Evolutionary conservation across 2,797 vertebrate species (phyloP).

Genomic region (Labeo calbasu): DNA sequence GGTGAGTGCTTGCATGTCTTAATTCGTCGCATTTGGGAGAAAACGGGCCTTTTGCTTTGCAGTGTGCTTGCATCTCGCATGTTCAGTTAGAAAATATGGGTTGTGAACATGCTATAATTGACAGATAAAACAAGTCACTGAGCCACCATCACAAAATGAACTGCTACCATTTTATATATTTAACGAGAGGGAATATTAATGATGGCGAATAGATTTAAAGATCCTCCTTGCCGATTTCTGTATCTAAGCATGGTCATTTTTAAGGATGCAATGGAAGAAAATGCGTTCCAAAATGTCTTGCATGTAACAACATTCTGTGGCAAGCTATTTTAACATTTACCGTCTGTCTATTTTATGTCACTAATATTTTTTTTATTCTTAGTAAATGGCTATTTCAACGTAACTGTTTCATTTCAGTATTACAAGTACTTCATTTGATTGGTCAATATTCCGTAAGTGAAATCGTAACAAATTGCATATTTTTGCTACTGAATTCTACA

Average conservation of each 20-base stretch:
- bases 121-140: conserved; percentile 1
- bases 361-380: no score
- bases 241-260: background rate
- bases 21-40: background rate
- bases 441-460: background rate
- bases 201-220: background rate
- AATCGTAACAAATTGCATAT: background rate
- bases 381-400: background rate
- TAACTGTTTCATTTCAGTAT: background rate
- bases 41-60: conserved; percentile 13
- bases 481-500: background rate
- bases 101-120: background rate
- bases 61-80: conserved; percentile 4
- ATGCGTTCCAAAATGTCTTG: conserved; percentile 20
- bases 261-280: conserved; percentile 3
- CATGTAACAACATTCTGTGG: conserved; percentile 33
- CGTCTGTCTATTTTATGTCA: background rate
- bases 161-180: conserved; percentile 27
- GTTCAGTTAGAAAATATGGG: background rate
- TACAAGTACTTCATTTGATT: background rate
- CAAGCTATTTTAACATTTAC: background rate
- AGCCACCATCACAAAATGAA: conserved; percentile 12
- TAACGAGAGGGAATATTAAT: background rate
- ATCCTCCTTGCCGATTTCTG: background rate
- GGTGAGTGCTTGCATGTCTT: conserved; percentile 43